Percentiles rank a stretch among this genome's conserved stretches.
Conservation (phyloP, 2,888 invertebrate species). For the Agriotes lineatus region DNA sequence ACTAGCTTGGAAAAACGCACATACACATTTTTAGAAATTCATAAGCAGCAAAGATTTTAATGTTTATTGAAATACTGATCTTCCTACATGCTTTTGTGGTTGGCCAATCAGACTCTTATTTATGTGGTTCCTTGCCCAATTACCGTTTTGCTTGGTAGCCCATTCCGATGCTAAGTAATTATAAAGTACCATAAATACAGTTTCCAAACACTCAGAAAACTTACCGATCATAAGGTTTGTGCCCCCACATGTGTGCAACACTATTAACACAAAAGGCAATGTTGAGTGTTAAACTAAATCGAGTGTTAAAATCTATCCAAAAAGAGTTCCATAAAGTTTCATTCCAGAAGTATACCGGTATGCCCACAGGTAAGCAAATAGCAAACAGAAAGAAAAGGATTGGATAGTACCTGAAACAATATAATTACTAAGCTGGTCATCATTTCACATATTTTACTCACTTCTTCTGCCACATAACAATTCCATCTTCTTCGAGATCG, state of each 20-base stretch:
- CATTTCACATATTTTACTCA: constrained; percentile 51
- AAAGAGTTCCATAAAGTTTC: constrained; percentile 85
- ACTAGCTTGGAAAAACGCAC: too few relatives aligned
- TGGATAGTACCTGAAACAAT: constrained; percentile 73
- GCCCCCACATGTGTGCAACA: constrained; percentile 94
- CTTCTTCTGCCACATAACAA: constrained; percentile 83
- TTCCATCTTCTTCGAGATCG: constrained; percentile 79
- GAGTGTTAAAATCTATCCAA: constrained; percentile 84
- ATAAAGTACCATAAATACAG: neutral
- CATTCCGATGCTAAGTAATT: too few relatives aligned
- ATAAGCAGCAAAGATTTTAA: too few relatives aligned
- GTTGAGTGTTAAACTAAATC: constrained; percentile 89
- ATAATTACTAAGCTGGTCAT: neutral
- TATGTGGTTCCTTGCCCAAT: too few relatives aligned
- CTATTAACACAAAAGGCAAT: constrained; percentile 96
- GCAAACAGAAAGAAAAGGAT: constrained; percentile 81
- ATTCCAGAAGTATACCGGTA: constrained; percentile 88
- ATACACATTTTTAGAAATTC: too few relatives aligned
- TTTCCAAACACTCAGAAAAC: constrained; percentile 48
- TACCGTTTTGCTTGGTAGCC: too few relatives aligned
- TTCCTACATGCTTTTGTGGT: too few relatives aligned
- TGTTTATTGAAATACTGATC: too few relatives aligned
- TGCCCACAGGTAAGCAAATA: constrained; percentile 78
- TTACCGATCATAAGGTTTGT: constrained; percentile 89
- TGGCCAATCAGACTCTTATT: too few relatives aligned